Base-by-base conservation (phyloP, 2,113 vertebrate species). In the Ia io region DNA sequence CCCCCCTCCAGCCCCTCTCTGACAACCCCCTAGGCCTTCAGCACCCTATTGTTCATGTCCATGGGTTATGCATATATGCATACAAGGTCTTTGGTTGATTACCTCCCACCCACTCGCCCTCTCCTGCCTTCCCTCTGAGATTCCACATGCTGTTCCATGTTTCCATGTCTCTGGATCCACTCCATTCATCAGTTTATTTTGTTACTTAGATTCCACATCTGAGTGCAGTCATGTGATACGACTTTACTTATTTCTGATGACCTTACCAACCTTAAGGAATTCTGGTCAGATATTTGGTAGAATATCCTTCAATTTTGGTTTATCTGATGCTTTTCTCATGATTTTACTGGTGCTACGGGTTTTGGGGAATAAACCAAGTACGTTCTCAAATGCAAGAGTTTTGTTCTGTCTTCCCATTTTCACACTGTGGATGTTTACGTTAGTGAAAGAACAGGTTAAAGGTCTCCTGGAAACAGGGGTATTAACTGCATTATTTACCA, bases 401-500 rank as follows among this genome's bases (percentile, higher is more conserved):
- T 93, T 94, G 49, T 82, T 71, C 44, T 90, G 12, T 67, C n/a
- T 95, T 88, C n/a, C 9, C 40, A 67, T 85, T 49, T 92, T 86
- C 70, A 86, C 30, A 70, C 18, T 77, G 56, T 40, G 77, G n/a
- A 37, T 44, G 22, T 35, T 88, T 92, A 76, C 53, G 11, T 42
- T 73, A 32, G 32, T 77, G 28, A 69, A 94, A 91, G 32, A 37
- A 51, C 0, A 79, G 61, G 42, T 88, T 47, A 85, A 89, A 95
- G 35, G 53, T 82, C 14, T 91, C 13, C 4, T 37, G 16, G 40
- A 95, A 92, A 70, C 16, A 78, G 32, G 40, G 25, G 28, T 69
- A 47, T 93, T 83, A 83, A 56, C 90, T 90, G 18, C 23, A 42
- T 80, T 88, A 13, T 71, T 93, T 89, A 74, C 18, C n/a, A 32